Percentiles rank a stretch among this genome's conserved stretches.
Conservation (phyloP, 2,888 invertebrate genomes). For the Blera fallax region DNA sequence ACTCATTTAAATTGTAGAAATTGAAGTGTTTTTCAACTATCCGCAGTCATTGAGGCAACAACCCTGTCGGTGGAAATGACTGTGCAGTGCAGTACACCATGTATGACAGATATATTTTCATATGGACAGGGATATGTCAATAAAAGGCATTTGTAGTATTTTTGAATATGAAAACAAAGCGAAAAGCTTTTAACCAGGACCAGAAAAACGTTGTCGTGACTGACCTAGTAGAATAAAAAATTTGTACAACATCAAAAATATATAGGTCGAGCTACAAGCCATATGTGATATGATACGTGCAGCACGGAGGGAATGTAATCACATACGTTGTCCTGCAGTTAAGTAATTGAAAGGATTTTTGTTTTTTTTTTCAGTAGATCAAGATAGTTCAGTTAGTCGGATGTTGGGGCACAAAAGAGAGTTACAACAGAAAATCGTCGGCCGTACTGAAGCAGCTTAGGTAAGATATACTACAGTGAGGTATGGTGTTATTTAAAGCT, state of each 20-base stretch:
- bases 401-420: background rate
- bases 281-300: slow-evolving; percentile 36
- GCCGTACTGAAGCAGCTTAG: no score
- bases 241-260: slow-evolving; percentile 2
- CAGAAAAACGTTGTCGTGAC: slow-evolving; percentile 37
- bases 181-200: slow-evolving; percentile 31
- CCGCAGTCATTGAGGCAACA: background rate
- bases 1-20: slow-evolving; percentile 23
- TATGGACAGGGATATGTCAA: slow-evolving; percentile 13
- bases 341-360: slow-evolving; percentile 50
- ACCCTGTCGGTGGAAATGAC: background rate
- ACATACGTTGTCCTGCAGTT: slow-evolving; percentile 52
- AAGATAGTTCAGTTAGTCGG: slow-evolving; percentile 39
- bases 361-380: slow-evolving; percentile 32
- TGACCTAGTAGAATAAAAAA: slow-evolving; percentile 28
- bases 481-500: no score
- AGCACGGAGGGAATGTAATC: slow-evolving; percentile 36
- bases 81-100: background rate
- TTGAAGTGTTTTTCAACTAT: background rate
- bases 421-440: background rate
- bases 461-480: no score
- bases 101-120: background rate
- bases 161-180: slow-evolving; percentile 10
- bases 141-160: background rate
- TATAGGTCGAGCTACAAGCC: slow-evolving; percentile 51